These are phyloP conservation scores for Gambusia yucatana DNA, from an alignment of 2,797 vertebrate species.

Conservation along the genomic window DNA sequence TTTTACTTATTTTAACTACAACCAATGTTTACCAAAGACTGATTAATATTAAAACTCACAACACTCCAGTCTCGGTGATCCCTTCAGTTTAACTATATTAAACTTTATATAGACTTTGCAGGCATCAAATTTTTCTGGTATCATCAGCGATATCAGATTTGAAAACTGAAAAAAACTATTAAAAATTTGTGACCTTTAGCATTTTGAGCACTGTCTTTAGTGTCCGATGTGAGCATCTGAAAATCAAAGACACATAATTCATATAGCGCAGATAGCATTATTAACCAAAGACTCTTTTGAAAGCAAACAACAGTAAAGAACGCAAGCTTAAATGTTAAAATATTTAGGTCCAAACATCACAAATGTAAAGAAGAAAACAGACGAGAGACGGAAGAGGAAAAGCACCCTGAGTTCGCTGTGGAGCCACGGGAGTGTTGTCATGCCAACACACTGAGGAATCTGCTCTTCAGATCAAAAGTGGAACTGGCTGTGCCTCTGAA, in stretches of 20 bases:
- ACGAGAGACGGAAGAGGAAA: not conserved
- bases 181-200: too few relatives aligned
- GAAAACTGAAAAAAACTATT: not conserved
- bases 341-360: not conserved
- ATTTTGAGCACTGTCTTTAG: not conserved
- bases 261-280: not conserved
- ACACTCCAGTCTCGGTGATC: not conserved
- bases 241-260: too few relatives aligned
- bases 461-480: conserved; percentile 39
- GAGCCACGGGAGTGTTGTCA: conserved; percentile 53
- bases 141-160: not conserved
- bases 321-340: not conserved
- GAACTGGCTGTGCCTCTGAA: conserved; percentile 40
- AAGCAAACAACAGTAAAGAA: not conserved
- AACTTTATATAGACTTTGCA: not conserved
- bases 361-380: conserved; percentile 4
- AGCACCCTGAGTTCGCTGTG: conserved; percentile 37
- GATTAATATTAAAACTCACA: not conserved
- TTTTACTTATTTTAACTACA: too few relatives aligned
- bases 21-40: too few relatives aligned
- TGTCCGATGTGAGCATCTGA: too few relatives aligned
- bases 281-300: not conserved
- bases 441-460: conserved; percentile 53
- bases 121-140: not conserved
- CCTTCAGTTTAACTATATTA: too few relatives aligned